Evolutionary conservation across 2,797 vertebrate genomes (phyloP).

Genomic region (Monodelphis domestica): DNA sequence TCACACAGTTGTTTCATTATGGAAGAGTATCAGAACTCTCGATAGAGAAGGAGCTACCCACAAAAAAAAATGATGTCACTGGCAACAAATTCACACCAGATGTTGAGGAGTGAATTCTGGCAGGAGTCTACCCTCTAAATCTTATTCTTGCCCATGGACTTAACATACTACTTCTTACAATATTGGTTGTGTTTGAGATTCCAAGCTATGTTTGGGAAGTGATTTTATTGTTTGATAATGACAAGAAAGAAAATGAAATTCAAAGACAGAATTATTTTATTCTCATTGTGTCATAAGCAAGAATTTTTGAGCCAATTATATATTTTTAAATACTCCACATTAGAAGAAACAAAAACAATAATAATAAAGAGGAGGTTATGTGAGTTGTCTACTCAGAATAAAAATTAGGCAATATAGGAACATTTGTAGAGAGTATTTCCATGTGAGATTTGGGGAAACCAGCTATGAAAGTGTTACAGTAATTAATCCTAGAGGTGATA

Average conservation of each 20-base stretch:
- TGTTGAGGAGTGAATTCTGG: constrained; percentile 55
- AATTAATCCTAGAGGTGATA: constrained; percentile 49
- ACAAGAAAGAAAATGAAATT: constrained; percentile 65
- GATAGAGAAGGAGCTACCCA: constrained; percentile 11
- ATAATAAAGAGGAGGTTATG: background rate
- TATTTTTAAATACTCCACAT: background rate
- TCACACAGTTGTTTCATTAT: background rate
- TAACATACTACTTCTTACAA: constrained; percentile 42
- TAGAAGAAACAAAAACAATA: constrained; percentile 23
- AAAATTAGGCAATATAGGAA: background rate
- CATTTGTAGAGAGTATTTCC: constrained; percentile 22
- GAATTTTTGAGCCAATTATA: constrained; percentile 30
- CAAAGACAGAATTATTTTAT: constrained; percentile 52
- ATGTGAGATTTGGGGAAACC: constrained; percentile 22
- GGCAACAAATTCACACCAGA: constrained; percentile 58
- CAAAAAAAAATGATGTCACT: constrained; percentile 39
- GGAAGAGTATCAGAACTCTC: constrained; percentile 22
- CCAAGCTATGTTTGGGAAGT: constrained; percentile 59
- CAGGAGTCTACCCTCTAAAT: background rate
- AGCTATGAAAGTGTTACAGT: constrained; percentile 23
- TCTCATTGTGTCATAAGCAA: constrained; percentile 42
- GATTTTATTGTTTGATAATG: constrained; percentile 59
- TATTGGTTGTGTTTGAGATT: constrained; percentile 46
- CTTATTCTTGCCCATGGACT: constrained; percentile 41
- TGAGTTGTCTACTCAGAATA: background rate